These are phyloP conservation scores for Psettodes erumei DNA, from an alignment of 2,113 vertebrate species.

Conservation along the genomic window DNA sequence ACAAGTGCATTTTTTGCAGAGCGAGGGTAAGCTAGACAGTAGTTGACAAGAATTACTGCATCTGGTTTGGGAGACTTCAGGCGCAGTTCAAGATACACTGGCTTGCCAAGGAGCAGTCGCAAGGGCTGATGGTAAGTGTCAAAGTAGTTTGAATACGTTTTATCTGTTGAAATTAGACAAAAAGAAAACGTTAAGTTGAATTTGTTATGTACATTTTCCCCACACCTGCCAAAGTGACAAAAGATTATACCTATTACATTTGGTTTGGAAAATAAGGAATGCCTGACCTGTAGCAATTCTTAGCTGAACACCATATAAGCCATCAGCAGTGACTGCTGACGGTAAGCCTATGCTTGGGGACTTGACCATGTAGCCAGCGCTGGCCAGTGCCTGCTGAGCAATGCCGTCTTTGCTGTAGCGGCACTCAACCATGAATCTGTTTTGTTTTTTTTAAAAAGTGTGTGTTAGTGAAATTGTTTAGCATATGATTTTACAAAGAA, in stretches of 20 bases:
- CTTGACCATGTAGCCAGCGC: slow-evolving; percentile 75
- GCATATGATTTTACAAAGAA: background rate
- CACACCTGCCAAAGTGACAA: background rate
- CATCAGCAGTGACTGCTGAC: slow-evolving; percentile 4
- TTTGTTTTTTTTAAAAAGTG: too few relatives aligned
- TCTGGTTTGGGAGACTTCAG: slow-evolving; percentile 59
- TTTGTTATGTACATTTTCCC: too few relatives aligned
- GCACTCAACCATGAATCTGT: slow-evolving; percentile 80
- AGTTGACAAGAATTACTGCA: slow-evolving; percentile 76
- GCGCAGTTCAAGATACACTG: slow-evolving; percentile 76
- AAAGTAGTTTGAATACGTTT: slow-evolving; percentile 57
- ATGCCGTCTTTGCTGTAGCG: slow-evolving; percentile 55
- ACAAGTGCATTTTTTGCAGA: slow-evolving; percentile 75
- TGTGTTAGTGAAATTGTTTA: too few relatives aligned
- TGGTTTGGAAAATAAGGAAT: background rate
- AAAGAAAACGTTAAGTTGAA: too few relatives aligned
- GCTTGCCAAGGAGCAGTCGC: slow-evolving; percentile 67
- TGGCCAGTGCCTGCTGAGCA: slow-evolving; percentile 27
- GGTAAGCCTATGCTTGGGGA: slow-evolving; percentile 33
- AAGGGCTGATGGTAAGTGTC: slow-evolving; percentile 66
- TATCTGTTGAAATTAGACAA: slow-evolving; percentile 57
- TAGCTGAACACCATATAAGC: slow-evolving; percentile 68
- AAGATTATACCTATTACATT: background rate
- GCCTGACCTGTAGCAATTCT: slow-evolving; percentile 74
- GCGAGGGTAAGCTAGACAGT: slow-evolving; percentile 81